phyloP scores from a whole-genome alignment of 35 echinoderm and acorn worm genomes.

The Chiridota heheva region DNA sequence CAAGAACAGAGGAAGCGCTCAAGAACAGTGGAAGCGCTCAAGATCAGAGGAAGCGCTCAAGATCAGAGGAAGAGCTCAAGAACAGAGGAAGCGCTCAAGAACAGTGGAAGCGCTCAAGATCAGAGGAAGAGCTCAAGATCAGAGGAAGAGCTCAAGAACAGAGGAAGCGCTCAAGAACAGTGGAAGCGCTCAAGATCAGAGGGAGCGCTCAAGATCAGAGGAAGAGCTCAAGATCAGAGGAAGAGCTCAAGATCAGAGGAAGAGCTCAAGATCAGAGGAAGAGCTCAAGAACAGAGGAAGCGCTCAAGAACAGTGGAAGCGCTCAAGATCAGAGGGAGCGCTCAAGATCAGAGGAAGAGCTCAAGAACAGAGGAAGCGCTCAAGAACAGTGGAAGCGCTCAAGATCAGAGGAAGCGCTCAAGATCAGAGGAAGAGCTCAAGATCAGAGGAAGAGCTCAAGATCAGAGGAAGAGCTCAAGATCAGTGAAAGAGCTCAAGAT shows the following conservation, averaged over 20 bases:
- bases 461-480: neutral
- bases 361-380: no score
- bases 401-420: slow-evolving; percentile 61
- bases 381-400: neutral
- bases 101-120: no score
- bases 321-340: neutral
- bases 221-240: slow-evolving; percentile 37
- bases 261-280: slow-evolving; percentile 46
- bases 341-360: slow-evolving; percentile 55
- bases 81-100: slow-evolving; percentile 70
- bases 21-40: neutral
- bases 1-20: no score
- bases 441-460: slow-evolving; percentile 68
- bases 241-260: slow-evolving; percentile 53
- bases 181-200: no score
- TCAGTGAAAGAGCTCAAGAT: slow-evolving; percentile 72
- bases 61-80: neutral
- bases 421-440: neutral
- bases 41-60: slow-evolving; percentile 64
- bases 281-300: slow-evolving; percentile 25
- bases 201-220: no score
- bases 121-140: neutral
- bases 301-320: slow-evolving; percentile 50
- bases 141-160: slow-evolving; percentile 74
- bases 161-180: slow-evolving; percentile 14